A percentile compares a stretch with the other conserved stretches of the same genome.
Evolutionary conservation across 2,113 vertebrate genomes (phyloP).

Genomic region (Corynorhinus townsendii): DNA sequence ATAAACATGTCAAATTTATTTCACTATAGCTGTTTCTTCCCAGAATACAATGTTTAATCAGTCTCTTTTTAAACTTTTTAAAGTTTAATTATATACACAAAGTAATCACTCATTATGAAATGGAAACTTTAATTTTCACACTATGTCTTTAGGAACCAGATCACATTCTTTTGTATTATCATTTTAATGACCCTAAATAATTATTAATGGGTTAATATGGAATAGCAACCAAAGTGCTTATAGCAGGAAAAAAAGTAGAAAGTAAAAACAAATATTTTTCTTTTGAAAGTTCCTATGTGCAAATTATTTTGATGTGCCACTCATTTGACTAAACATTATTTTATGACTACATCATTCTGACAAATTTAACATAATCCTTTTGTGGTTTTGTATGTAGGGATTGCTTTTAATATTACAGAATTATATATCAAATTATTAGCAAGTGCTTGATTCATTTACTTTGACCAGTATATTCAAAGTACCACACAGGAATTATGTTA

Average conservation of each 20-base stretch:
- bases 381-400: constrained; percentile 32
- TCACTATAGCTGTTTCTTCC: constrained; percentile 44
- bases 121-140: background rate
- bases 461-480: constrained; percentile 16
- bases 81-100: constrained; percentile 45
- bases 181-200: background rate
- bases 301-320: constrained; percentile 42
- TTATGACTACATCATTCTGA: constrained; percentile 9
- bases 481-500: constrained; percentile 53
- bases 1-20: constrained; percentile 47
- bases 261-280: constrained; percentile 33
- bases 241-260: background rate
- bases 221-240: constrained; percentile 2
- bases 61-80: constrained; percentile 30
- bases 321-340: constrained; percentile 45
- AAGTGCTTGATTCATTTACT: background rate
- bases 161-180: constrained; percentile 24
- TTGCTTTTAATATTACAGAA: constrained; percentile 34
- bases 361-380: constrained; percentile 58
- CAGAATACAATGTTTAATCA: constrained; percentile 42
- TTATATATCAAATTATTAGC: constrained; percentile 5
- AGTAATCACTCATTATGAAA: constrained; percentile 24
- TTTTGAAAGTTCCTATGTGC: constrained; percentile 12
- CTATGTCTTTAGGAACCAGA: constrained; percentile 22
- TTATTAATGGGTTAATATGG: background rate